Conservation (phyloP, 2,888 invertebrate genomes). For the Pachycephus smyrnensis region DNA sequence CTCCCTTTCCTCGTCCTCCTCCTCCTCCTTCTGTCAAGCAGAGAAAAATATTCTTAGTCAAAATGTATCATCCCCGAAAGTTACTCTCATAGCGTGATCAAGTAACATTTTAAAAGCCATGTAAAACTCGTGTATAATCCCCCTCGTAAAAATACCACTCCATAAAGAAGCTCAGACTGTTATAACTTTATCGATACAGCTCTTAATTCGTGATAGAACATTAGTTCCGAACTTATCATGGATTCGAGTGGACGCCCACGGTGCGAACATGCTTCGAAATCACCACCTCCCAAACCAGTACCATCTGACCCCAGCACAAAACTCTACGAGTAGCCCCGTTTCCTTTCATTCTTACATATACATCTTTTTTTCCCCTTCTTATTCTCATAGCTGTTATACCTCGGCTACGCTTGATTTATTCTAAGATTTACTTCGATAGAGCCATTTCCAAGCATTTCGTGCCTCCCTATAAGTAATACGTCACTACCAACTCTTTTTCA, state of each 20-base stretch:
- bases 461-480: neutral
- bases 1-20: neutral
- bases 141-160: slow-evolving; percentile 24
- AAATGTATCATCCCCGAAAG: slow-evolving; percentile 25
- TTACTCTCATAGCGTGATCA: slow-evolving; percentile 35
- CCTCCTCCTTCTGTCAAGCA: slow-evolving; percentile 14
- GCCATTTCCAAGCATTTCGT: slow-evolving; percentile 30
- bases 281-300: slow-evolving; percentile 21
- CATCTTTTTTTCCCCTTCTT: neutral
- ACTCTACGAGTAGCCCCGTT: neutral
- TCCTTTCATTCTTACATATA: neutral
- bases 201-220: slow-evolving; percentile 59
- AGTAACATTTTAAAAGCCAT: slow-evolving; percentile 38
- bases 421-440: slow-evolving; percentile 35
- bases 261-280: slow-evolving; percentile 49
- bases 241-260: slow-evolving; percentile 40
- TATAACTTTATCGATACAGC: slow-evolving; percentile 31
- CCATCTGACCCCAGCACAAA: neutral
- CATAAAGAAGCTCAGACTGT: slow-evolving; percentile 23
- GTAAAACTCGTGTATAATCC: slow-evolving; percentile 25
- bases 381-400: neutral
- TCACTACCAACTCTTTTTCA: neutral
- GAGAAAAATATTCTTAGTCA: neutral
- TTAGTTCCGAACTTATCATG: slow-evolving; percentile 47
- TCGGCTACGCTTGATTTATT: slow-evolving; percentile 29